phyloP scores from a whole-genome alignment of 2,113 vertebrate genomes.

The Cyanocitta stelleri region DNA sequence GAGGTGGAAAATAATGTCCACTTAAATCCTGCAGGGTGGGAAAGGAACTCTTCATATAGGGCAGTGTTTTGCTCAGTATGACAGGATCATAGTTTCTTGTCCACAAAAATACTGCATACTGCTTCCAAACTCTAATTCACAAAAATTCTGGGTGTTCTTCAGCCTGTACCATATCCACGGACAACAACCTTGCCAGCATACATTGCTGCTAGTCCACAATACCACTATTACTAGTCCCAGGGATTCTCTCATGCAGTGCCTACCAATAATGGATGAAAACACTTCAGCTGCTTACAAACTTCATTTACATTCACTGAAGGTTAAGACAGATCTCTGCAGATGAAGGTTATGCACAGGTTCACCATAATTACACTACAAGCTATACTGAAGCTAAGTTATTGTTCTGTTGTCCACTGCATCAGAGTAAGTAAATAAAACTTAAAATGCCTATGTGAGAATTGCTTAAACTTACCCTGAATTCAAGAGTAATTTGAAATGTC shows the following conservation, averaged over 20 bases:
- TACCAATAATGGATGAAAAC: neutral
- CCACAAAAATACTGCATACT: neutral
- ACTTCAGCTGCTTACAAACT: neutral
- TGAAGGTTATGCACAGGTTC: neutral
- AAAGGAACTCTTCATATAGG: neutral
- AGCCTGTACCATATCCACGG: neutral
- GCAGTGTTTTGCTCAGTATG: neutral
- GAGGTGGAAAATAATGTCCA: neutral
- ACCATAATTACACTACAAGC: neutral
- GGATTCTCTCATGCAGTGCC: neutral
- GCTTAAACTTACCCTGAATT: conserved; percentile 85
- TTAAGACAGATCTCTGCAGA: neutral
- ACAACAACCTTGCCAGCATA: neutral
- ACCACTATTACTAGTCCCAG: neutral
- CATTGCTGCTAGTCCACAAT: neutral
- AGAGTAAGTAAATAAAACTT: neutral
- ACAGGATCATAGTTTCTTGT: neutral
- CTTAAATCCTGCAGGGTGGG: neutral
- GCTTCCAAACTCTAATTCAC: neutral
- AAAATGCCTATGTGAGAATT: neutral
- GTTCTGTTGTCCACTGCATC: neutral
- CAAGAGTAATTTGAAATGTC: conserved; percentile 88
- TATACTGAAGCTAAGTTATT: neutral
- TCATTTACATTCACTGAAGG: neutral
- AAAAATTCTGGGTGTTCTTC: neutral